These are phyloP conservation scores for Zaprionus davidi DNA, from an alignment of 1,140 invertebrate species.

Conservation along the genomic window DNA sequence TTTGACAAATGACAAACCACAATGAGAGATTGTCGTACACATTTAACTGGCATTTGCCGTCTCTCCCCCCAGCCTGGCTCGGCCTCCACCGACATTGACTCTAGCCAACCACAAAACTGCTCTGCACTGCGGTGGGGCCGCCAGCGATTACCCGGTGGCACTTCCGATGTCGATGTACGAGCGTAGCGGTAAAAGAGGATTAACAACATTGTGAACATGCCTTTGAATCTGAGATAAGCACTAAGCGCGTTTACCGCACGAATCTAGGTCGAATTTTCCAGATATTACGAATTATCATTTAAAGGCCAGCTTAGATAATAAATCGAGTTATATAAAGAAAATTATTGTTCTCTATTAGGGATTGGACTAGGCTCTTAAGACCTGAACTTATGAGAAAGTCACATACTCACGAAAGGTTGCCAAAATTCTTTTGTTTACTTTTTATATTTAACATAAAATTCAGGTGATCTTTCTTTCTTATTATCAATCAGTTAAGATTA, in stretches of 20 bases:
- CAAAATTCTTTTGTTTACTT: no score
- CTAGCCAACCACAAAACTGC: neutral
- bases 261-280: slow-evolving; percentile 26
- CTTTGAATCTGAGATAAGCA: neutral
- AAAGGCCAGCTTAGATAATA: neutral
- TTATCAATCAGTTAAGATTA: no score
- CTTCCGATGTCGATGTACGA: slow-evolving; percentile 32
- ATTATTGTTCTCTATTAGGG: neutral
- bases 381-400: no score
- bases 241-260: neutral
- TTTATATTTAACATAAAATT: no score
- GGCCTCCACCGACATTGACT: neutral
- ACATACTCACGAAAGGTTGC: no score
- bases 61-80: neutral
- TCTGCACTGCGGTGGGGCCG: slow-evolving; percentile 25
- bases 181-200: slow-evolving; percentile 37
- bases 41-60: slow-evolving; percentile 27
- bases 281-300: neutral
- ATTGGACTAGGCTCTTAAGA: no score
- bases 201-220: slow-evolving; percentile 29
- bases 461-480: no score
- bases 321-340: no score
- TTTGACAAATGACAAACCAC: slow-evolving; percentile 71
- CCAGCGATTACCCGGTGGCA: slow-evolving; percentile 22
- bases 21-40: slow-evolving; percentile 51